phyloP scores from a whole-genome alignment of 2,888 invertebrate species.

The Caenorhabditis zanzibari region DNA sequence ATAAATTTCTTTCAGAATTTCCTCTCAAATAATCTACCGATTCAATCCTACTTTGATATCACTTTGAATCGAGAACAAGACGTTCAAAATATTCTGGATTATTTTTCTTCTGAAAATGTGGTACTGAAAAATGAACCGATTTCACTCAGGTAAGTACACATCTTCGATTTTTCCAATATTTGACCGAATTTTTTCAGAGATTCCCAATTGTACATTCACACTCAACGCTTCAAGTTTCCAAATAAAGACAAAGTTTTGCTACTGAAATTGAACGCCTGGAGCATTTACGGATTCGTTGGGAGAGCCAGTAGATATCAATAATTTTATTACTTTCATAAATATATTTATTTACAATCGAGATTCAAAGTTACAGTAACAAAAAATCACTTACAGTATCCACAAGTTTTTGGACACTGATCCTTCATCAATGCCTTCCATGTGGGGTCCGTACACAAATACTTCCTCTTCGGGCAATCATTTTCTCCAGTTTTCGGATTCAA shows the following conservation, averaged over 20 bases:
- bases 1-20: constrained; percentile 9
- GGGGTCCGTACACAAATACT: constrained; percentile 31
- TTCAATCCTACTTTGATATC: constrained; percentile 12
- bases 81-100: background rate
- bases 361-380: too few relatives aligned
- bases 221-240: constrained; percentile 1
- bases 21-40: background rate
- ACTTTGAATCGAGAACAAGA: background rate
- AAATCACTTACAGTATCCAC: constrained; percentile 47
- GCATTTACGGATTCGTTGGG: background rate
- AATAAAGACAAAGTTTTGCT: background rate
- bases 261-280: background rate
- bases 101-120: background rate
- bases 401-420: constrained; percentile 50
- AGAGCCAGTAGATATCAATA: background rate
- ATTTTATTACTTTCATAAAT: background rate
- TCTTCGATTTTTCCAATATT: background rate
- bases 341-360: too few relatives aligned
- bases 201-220: constrained; percentile 5
- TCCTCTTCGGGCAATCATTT: constrained; percentile 25
- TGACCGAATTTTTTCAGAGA: background rate
- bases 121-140: background rate
- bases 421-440: constrained; percentile 54
- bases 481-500: constrained; percentile 31
- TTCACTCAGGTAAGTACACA: background rate